Evolutionary conservation across 2,113 vertebrate species (phyloP).

Genomic region (Lagenorhynchus albirostris): DNA sequence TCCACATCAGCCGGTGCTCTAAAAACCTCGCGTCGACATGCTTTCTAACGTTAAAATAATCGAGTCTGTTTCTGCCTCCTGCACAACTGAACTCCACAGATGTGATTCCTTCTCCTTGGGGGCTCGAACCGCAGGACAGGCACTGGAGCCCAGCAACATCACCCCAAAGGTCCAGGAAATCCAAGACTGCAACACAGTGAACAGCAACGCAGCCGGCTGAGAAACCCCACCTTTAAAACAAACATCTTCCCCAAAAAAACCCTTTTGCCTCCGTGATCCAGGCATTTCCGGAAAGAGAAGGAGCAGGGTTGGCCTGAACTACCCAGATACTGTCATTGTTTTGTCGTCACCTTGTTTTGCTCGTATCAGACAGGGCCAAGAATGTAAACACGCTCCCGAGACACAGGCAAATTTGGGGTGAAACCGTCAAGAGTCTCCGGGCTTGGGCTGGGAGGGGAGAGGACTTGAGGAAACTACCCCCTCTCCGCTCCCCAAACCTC

Average conservation of each 20-base stretch:
- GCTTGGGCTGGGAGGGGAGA: neutral
- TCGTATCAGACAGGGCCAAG: neutral
- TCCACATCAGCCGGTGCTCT: neutral
- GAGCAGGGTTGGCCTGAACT: neutral
- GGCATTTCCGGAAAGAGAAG: slow-evolving; percentile 63
- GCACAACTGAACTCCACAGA: neutral
- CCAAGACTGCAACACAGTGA: neutral
- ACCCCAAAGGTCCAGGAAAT: slow-evolving; percentile 26
- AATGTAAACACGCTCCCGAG: neutral
- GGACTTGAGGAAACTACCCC: neutral
- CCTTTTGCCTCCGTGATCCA: slow-evolving; percentile 26
- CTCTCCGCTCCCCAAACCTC: neutral
- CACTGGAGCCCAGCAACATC: neutral
- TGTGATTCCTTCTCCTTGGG: neutral
- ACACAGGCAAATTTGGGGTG: neutral
- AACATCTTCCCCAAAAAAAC: neutral
- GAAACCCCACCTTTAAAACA: slow-evolving; percentile 66
- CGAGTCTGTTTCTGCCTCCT: neutral
- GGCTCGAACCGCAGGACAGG: neutral
- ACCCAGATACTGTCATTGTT: slow-evolving; percentile 43
- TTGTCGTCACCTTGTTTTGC: slow-evolving; percentile 51
- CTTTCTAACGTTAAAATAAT: slow-evolving; percentile 36
- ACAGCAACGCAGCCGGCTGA: neutral
- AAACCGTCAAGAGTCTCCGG: neutral
- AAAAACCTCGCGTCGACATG: neutral